Evolutionary conservation across 2,113 vertebrate genomes (phyloP), one percentile per base, ranked within the genome.

Genomic region (Chloroceryle aenea): DNA sequence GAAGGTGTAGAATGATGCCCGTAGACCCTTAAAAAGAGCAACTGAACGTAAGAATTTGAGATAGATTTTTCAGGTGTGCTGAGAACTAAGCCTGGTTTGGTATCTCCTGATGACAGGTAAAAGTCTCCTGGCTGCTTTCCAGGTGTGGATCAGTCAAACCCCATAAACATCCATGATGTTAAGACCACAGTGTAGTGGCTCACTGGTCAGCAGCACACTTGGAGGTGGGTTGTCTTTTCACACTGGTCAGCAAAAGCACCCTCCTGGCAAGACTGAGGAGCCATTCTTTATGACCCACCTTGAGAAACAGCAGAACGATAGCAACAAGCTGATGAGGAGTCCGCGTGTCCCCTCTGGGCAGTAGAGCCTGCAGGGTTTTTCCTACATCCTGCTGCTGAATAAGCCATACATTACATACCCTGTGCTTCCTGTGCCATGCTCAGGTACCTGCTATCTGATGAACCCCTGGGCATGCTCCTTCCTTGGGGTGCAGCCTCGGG

Each of bases 291-390:
- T 61, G 43, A 14, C 81, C 43, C 16, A 7, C 30, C n/a, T 72
- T 43, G 55, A 69, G 45, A 85, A 85, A 42, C 77, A 75, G 52
- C 66, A 87, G 59, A 80, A 14, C 0, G 0, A 30, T 86, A 43
- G 27, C 45, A 77, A 2, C 12, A 47, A 79, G 53, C 32, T 74
- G 36, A 13, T 50, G 38, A 12, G 17, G 27, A 79, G 23, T 63
- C 30, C 1, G 0, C 0, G 0, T 80, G 22, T 62, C 63, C 32
- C 34, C 23, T 83, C 77, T 61, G 53, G 67, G n/a, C 63, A 76
- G 30, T 34, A 19, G 36, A 21, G 78, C 45, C 69, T 71, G 15
- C 56, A 42, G 82, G 45, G 10, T 45, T 87, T 50, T 87, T 53
- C 67, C n/a, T 63, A 14, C 9, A 26, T 72, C 32, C 62, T 72